Conservation (phyloP, 2,113 vertebrate species). For the Ursus arctos region DNA sequence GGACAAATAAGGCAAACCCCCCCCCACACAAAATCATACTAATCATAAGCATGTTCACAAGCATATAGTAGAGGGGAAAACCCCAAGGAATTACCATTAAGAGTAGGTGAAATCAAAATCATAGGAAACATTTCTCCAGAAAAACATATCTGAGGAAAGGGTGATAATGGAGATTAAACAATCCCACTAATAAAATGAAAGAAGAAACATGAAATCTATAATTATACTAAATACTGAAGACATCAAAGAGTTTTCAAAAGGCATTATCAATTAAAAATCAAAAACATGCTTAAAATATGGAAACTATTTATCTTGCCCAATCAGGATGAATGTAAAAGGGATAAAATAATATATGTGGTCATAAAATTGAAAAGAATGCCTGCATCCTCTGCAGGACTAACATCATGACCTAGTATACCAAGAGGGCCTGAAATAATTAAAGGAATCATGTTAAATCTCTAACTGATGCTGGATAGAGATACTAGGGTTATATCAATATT, state of each 20-base stretch:
- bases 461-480: not conserved
- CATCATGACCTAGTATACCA: not conserved
- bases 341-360: not conserved
- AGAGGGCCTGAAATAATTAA: not conserved
- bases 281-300: not conserved
- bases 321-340: not conserved
- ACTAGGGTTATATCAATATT: not conserved
- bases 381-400: not conserved
- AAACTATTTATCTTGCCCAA: not conserved
- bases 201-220: not conserved
- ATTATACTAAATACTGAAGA: not conserved
- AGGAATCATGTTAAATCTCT: not conserved
- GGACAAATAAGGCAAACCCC: not conserved
- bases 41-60: not conserved
- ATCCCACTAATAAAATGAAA: not conserved
- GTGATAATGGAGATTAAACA: not conserved
- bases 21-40: too few species aligned
- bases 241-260: not conserved
- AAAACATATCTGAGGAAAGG: not conserved
- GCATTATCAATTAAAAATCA: not conserved
- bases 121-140: not conserved
- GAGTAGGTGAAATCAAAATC: not conserved
- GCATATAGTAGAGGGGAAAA: accelerated
- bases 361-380: not conserved
- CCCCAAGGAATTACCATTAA: not conserved